phyloP scores from a whole-genome alignment of 2,113 vertebrate genomes.

The Equus quagga region DNA sequence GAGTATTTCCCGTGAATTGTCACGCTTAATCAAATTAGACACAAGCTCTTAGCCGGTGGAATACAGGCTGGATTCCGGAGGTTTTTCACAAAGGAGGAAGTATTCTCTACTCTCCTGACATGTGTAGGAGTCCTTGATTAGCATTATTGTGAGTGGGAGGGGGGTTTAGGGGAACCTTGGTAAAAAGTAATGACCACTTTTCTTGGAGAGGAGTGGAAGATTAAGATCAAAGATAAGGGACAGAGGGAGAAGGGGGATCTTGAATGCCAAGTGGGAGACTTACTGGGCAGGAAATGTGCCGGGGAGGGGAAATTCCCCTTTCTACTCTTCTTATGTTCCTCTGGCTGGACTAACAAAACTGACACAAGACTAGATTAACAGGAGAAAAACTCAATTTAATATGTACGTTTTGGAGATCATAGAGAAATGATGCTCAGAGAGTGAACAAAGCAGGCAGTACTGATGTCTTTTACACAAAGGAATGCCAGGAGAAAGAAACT shows the following conservation, averaged over 20 bases:
- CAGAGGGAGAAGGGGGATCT: fast-evolving
- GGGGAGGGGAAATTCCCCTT: too few relatives aligned
- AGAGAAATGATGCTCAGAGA: too few relatives aligned
- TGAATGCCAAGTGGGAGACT: background rate
- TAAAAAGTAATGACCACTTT: background rate
- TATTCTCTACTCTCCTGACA: background rate
- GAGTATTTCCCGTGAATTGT: background rate
- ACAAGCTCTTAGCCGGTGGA: background rate
- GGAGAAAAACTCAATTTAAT: too few relatives aligned
- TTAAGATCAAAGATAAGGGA: background rate
- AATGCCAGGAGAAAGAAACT: too few relatives aligned
- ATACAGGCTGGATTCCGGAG: background rate
- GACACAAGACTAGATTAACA: too few relatives aligned
- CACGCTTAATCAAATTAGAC: background rate
- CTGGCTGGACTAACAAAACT: too few relatives aligned
- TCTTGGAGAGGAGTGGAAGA: background rate
- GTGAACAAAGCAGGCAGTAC: too few relatives aligned
- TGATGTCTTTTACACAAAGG: too few relatives aligned
- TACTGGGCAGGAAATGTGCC: too few relatives aligned
- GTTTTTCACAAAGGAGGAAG: background rate
- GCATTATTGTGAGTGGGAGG: background rate
- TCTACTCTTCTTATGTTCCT: too few relatives aligned
- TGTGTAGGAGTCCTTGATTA: background rate
- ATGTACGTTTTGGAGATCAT: too few relatives aligned
- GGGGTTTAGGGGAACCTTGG: too few relatives aligned